Conservation (phyloP, 2,797 vertebrate species). For the Labroides dimidiatus region DNA sequence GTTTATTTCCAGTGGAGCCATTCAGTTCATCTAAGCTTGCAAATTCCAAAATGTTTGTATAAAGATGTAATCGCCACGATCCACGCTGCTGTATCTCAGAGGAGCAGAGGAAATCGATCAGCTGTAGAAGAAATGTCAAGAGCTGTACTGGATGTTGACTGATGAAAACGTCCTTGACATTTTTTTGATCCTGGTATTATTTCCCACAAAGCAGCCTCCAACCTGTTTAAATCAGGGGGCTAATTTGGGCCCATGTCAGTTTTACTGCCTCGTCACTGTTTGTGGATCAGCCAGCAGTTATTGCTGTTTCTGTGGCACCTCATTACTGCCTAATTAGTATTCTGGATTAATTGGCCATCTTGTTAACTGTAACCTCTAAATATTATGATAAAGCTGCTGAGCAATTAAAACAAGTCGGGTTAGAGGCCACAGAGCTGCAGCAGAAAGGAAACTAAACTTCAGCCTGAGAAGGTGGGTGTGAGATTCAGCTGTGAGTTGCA, state of each 20-base stretch:
- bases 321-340: constrained; percentile 78
- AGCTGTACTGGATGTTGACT: constrained; percentile 50
- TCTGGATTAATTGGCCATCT: constrained; percentile 79
- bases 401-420: constrained; percentile 68
- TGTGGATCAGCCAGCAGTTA: constrained; percentile 73
- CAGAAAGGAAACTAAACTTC: constrained; percentile 18
- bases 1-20: constrained; percentile 6
- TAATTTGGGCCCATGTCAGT: constrained; percentile 68
- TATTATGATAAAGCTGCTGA: constrained; percentile 75
- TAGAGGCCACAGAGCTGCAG: constrained; percentile 36
- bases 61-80: constrained; percentile 14
- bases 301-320: constrained; percentile 63
- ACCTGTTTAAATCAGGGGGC: constrained; percentile 62
- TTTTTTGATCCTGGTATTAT: constrained; percentile 51
- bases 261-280: constrained; percentile 70
- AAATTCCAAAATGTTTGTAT: constrained; percentile 27
- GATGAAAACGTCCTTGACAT: constrained; percentile 68
- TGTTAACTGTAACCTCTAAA: constrained; percentile 82
- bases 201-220: constrained; percentile 52
- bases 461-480: background rate
- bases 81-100: constrained; percentile 31
- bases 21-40: constrained; percentile 30
- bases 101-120: constrained; percentile 46
- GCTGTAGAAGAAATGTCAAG: constrained; percentile 51
- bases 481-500: background rate